Percentiles rank a stretch among this genome's conserved stretches.
These are phyloP conservation scores for Xerus rutilus DNA, from an alignment of 2,797 vertebrate genomes.

Conservation along the genomic window DNA sequence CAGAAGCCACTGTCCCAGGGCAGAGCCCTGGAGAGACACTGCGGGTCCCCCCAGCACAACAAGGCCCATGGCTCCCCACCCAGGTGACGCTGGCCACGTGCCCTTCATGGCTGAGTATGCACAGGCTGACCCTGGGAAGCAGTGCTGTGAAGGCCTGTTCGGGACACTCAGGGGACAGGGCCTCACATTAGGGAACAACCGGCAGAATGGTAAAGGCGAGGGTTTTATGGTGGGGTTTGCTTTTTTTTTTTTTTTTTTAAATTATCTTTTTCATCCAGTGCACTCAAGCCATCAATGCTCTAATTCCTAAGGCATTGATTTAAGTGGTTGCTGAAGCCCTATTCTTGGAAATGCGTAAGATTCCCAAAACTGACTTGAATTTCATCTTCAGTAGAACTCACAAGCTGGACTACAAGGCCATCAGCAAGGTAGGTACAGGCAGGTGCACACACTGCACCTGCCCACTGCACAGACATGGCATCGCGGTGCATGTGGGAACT, in stretches of 20 bases:
- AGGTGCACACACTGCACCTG: too few species aligned
- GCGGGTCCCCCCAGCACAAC: neutral
- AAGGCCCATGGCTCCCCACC: neutral
- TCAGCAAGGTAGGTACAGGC: accelerated
- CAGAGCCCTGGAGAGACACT: neutral
- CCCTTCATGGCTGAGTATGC: neutral
- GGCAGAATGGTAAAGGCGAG: too few species aligned
- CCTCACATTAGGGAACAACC: too few species aligned
- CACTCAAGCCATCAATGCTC: neutral
- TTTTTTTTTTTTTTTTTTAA: neutral
- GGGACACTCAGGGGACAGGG: neutral
- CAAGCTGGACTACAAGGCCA: neutral
- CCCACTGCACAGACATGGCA: too few species aligned
- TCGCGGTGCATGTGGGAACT: neutral
- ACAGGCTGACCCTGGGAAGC: too few species aligned
- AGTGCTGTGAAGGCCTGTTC: neutral
- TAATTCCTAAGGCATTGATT: neutral
- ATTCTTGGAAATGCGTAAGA: neutral
- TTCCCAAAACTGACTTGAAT: neutral
- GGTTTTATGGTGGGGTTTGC: neutral
- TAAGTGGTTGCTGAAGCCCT: neutral
- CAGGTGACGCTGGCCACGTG: neutral
- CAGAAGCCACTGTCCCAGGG: neutral
- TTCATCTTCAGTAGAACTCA: neutral
- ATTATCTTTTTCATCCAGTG: neutral